A percentile compares a stretch with the other conserved stretches of the same genome.
These are phyloP conservation scores for Lepidonotus clava DNA, from an alignment of 2,888 invertebrate species.

Conservation along the genomic window DNA sequence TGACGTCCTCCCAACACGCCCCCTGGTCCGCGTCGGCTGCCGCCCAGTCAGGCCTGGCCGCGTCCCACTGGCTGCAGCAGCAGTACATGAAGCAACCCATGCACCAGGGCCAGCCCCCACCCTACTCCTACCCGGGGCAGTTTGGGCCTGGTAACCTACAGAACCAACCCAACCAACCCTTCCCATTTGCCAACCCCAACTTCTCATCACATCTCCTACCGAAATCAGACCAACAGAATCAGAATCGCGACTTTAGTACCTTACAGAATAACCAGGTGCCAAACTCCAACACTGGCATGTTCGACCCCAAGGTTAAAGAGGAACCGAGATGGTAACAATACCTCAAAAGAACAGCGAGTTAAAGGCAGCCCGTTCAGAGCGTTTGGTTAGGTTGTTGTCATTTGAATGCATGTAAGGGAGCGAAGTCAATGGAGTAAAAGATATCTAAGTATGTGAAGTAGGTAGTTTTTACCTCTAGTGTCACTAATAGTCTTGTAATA, in stretches of 20 bases:
- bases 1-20: neutral
- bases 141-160: neutral
- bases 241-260: neutral
- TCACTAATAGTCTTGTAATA: no score
- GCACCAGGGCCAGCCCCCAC: neutral
- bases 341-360: neutral
- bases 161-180: neutral
- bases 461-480: no score
- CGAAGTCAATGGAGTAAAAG: no score
- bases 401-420: neutral
- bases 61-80: no score
- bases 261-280: neutral
- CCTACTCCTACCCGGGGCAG: neutral
- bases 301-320: neutral
- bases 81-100: constrained; percentile 16
- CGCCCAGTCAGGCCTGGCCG: no score
- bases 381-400: no score
- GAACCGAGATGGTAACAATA: neutral
- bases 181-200: neutral
- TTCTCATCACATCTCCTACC: neutral
- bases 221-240: neutral
- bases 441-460: no score
- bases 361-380: constrained; percentile 23
- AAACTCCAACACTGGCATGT: neutral
- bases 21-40: constrained; percentile 15